Conservation (phyloP, 2,888 invertebrate genomes). For the Epistrophe grossulariae region DNA sequence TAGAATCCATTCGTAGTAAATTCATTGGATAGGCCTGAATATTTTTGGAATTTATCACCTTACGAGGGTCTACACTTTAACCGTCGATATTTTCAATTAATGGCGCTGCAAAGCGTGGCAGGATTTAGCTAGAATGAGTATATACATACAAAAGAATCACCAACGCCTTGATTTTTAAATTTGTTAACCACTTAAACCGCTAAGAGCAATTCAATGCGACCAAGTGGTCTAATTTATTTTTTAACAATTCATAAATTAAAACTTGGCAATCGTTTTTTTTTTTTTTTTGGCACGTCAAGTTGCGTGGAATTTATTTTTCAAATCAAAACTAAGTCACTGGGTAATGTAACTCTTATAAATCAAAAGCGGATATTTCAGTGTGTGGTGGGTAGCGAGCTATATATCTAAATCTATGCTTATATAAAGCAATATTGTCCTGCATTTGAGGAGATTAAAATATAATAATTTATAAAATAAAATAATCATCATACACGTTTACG, state of each 20-base stretch:
- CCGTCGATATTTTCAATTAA: no score
- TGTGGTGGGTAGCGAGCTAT: not conserved
- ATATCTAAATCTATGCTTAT: not conserved
- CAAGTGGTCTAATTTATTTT: no score
- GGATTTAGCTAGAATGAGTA: no score
- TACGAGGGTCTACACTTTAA: no score
- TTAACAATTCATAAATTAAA: not conserved
- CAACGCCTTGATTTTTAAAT: no score
- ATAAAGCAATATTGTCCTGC: not conserved
- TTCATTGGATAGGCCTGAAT: no score
- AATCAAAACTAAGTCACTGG: not conserved
- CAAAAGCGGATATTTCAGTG: not conserved
- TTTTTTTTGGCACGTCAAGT: not conserved
- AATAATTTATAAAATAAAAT: not conserved
- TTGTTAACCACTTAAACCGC: no score
- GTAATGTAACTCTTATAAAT: not conserved
- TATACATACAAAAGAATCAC: no score
- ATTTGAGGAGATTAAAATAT: not conserved
- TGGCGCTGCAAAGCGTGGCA: no score
- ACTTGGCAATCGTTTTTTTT: not conserved
- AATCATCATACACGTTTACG: not conserved
- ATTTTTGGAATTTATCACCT: no score
- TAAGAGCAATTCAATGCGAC: no score
- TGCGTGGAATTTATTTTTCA: not conserved
- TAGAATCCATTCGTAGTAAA: no score